Percentiles rank a stretch among this genome's conserved stretches.
Conservation (phyloP, 2,797 vertebrate genomes). For the Leptodactylus fallax region DNA sequence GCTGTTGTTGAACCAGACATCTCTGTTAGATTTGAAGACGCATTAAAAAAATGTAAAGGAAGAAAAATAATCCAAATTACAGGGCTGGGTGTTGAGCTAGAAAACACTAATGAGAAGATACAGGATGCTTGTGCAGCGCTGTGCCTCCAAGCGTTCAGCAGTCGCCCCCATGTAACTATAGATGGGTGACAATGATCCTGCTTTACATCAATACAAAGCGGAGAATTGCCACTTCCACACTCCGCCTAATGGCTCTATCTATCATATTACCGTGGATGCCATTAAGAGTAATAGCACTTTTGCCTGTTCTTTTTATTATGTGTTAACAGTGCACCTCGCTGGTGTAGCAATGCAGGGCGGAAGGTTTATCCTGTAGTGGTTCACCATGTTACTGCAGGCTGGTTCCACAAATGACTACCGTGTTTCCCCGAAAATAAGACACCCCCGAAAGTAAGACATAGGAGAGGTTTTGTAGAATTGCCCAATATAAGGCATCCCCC, state of each 20-base stretch:
- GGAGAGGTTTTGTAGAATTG: too few species aligned
- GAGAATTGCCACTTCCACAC: slow-evolving; percentile 10
- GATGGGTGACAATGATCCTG: not conserved
- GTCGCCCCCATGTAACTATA: not conserved
- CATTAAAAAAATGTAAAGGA: not conserved
- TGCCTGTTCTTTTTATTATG: too few species aligned
- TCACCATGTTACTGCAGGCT: too few species aligned
- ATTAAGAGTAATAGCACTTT: slow-evolving; percentile 10
- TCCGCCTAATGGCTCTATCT: slow-evolving; percentile 27
- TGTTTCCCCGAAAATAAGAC: too few species aligned
- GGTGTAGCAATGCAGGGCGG: too few species aligned
- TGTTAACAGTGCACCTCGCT: not conserved
- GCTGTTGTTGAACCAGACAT: slow-evolving; percentile 31
- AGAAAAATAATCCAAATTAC: slow-evolving; percentile 39
- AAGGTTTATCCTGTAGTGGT: too few species aligned
- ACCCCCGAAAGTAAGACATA: too few species aligned
- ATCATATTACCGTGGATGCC: slow-evolving; percentile 9
- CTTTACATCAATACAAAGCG: slow-evolving; percentile 13
- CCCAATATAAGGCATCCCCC: too few species aligned
- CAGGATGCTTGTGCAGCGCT: slow-evolving; percentile 31
- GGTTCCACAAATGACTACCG: too few species aligned
- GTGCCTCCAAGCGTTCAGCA: slow-evolving; percentile 6
- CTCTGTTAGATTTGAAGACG: slow-evolving; percentile 30
- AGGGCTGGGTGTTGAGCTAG: not conserved
- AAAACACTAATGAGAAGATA: slow-evolving; percentile 41